These are phyloP conservation scores for Chelon auratus DNA, from an alignment of 2,797 vertebrate species.

Conservation along the genomic window DNA sequence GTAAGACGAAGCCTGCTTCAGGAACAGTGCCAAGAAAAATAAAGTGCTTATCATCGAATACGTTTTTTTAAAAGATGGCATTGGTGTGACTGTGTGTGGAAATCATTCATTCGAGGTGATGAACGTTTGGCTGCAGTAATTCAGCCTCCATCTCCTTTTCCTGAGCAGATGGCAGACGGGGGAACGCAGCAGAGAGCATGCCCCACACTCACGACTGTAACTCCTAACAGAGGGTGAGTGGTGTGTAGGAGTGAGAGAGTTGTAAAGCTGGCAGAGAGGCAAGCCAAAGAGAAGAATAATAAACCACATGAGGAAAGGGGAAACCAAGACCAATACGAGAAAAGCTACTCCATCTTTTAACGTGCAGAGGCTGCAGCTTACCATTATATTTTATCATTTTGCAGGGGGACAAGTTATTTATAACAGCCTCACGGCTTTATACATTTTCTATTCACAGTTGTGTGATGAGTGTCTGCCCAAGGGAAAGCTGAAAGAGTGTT, in stretches of 20 bases:
- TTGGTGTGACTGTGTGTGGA: constrained; percentile 59
- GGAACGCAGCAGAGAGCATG: constrained; percentile 66
- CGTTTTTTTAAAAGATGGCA: constrained; percentile 36
- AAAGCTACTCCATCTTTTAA: constrained; percentile 69
- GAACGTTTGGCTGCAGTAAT: constrained; percentile 65
- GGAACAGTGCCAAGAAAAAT: constrained; percentile 75
- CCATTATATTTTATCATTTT: constrained; percentile 68
- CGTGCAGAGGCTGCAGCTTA: constrained; percentile 43
- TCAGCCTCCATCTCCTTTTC: constrained; percentile 60
- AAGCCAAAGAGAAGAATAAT: constrained; percentile 75
- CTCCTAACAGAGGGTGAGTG: constrained; percentile 72
- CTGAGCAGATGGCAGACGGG: constrained; percentile 73
- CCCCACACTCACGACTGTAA: constrained; percentile 69
- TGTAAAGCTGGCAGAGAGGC: constrained; percentile 70
- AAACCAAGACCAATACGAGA: constrained; percentile 69
- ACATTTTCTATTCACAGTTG: constrained; percentile 52
- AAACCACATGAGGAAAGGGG: constrained; percentile 76
- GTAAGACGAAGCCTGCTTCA: constrained; percentile 54
- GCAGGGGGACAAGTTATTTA: constrained; percentile 61
- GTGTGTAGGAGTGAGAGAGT: constrained; percentile 73
- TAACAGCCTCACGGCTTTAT: constrained; percentile 58
- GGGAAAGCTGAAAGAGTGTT: constrained; percentile 28
- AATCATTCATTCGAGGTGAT: constrained; percentile 74
- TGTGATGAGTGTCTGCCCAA: constrained; percentile 51
- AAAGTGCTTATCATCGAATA: constrained; percentile 70